These are phyloP conservation scores for Achatina immaculata DNA, from an alignment of 1,140 invertebrate species.

Conservation along the genomic window DNA sequence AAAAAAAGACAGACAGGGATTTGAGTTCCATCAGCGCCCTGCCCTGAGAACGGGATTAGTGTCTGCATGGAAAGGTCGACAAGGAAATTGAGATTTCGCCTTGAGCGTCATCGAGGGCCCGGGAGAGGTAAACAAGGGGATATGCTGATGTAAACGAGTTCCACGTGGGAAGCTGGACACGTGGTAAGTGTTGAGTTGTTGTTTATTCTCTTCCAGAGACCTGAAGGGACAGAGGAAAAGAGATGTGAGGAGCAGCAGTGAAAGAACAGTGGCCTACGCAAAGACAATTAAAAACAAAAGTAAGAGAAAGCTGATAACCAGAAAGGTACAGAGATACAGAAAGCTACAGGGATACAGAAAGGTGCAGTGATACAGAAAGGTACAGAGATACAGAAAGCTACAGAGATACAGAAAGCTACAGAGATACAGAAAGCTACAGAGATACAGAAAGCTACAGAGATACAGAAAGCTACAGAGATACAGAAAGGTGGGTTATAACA, in stretches of 20 bases:
- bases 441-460: too few species aligned
- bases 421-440: too few species aligned
- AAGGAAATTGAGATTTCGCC: slow-evolving; percentile 1
- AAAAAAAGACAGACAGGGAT: neutral
- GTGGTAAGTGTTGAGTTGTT: slow-evolving; percentile 1
- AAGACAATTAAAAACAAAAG: neutral
- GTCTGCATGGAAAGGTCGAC: neutral
- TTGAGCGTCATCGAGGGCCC: neutral
- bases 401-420: too few species aligned
- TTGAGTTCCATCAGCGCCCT: neutral
- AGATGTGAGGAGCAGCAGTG: neutral
- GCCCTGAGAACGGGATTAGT: neutral
- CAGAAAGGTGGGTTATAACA: too few species aligned
- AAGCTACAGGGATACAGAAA: neutral
- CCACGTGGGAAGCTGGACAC: neutral
- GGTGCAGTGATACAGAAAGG: neutral
- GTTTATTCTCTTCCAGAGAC: neutral
- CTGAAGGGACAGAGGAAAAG: neutral
- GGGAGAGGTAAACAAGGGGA: neutral
- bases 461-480: neutral
- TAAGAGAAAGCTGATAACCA: neutral
- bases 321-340: neutral
- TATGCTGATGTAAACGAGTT: neutral
- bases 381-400: too few species aligned
- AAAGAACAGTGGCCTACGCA: too few species aligned